Percentiles rank a stretch among this genome's conserved stretches.
Evolutionary conservation across 2,888 invertebrate species (phyloP).

Genomic region (Sphinx pinastri): DNA sequence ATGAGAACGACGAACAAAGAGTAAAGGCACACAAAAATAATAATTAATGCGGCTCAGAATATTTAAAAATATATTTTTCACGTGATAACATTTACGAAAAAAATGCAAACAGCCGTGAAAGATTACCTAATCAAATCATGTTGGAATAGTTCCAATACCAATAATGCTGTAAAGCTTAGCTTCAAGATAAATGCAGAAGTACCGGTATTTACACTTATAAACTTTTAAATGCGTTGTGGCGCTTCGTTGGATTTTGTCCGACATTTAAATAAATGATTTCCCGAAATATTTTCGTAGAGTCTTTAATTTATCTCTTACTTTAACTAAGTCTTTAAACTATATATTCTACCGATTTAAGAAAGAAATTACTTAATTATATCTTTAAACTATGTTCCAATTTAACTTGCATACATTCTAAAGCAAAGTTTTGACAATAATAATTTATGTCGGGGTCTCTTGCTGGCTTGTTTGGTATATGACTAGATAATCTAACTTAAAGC

Average conservation of each 20-base stretch:
- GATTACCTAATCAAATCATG: not conserved
- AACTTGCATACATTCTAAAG: no score
- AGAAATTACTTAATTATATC: no score
- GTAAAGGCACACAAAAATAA: no score
- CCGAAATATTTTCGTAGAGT: not conserved
- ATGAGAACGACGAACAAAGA: no score
- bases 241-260: not conserved
- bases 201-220: not conserved
- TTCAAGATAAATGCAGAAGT: not conserved
- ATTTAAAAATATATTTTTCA: not conserved
- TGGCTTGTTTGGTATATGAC: no score
- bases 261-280: not conserved
- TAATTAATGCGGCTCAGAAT: not conserved
- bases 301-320: no score
- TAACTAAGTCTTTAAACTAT: no score
- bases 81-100: not conserved
- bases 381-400: no score
- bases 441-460: no score
- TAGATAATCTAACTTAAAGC: no score
- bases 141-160: slow-evolving; percentile 13
- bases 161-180: not conserved
- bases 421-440: no score
- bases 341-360: no score
- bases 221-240: slow-evolving; percentile 7
- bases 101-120: slow-evolving; percentile 1